Percentiles rank a stretch among this genome's conserved stretches.
Conservation (phyloP, 2,797 vertebrate genomes). For the Echeneis naucrates region DNA sequence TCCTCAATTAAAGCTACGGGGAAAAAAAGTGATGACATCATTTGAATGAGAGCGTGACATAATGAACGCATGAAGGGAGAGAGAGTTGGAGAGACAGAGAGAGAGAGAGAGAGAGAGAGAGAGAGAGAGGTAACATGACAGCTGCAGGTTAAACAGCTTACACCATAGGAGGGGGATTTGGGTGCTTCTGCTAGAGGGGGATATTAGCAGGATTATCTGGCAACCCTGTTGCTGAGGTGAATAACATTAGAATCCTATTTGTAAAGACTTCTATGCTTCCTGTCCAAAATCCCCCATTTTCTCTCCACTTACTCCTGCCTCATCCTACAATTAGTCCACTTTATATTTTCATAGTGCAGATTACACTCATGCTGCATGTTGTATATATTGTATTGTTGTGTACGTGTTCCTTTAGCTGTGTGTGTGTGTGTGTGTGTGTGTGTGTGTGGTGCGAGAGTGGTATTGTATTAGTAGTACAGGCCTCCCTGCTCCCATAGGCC, state of each 20-base stretch:
- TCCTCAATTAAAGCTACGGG: slow-evolving; percentile 12
- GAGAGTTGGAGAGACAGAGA: slow-evolving; percentile 5
- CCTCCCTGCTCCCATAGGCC: slow-evolving; percentile 55
- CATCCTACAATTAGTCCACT: slow-evolving; percentile 60
- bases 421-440: background rate
- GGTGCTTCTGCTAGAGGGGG: slow-evolving; percentile 62
- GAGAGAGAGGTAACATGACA: slow-evolving; percentile 27
- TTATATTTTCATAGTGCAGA: slow-evolving; percentile 46
- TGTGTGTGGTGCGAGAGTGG: slow-evolving; percentile 26
- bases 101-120: slow-evolving; percentile 5
- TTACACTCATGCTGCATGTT: slow-evolving; percentile 23
- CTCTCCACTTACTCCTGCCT: slow-evolving; percentile 37
- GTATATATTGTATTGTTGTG: slow-evolving; percentile 17
- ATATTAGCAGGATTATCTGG: slow-evolving; percentile 81
- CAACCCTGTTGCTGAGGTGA: slow-evolving; percentile 75
- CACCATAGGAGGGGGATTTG: slow-evolving; percentile 65
- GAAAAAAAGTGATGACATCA: slow-evolving; percentile 16
- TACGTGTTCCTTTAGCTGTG: slow-evolving; percentile 25
- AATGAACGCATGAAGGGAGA: too few species aligned
- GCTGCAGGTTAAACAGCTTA: slow-evolving; percentile 78
- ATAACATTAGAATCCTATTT: slow-evolving; percentile 77
- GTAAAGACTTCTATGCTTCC: slow-evolving; percentile 55
- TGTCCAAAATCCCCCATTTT: slow-evolving; percentile 56
- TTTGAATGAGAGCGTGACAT: slow-evolving; percentile 18
- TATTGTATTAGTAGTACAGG: slow-evolving; percentile 65